Conservation (phyloP, 2,797 vertebrate genomes). For the Enteromius thamalakanensis region DNA sequence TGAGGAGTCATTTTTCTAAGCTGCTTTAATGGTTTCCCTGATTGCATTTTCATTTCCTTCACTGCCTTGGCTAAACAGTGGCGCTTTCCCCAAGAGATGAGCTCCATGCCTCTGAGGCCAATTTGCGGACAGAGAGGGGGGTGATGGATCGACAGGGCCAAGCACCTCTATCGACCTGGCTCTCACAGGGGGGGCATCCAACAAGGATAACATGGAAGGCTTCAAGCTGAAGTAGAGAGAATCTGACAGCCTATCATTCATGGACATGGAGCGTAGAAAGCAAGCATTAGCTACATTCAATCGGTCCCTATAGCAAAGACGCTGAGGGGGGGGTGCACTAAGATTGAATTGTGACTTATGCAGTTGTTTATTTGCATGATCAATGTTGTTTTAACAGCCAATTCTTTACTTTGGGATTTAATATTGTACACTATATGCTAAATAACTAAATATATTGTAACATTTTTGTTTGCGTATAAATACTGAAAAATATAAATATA, state of each 20-base stretch:
- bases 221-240: slow-evolving; percentile 28
- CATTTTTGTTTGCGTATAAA: too few relatives aligned
- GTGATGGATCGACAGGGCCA: slow-evolving; percentile 74
- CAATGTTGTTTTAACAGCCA: not conserved
- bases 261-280: slow-evolving; percentile 15
- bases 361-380: slow-evolving; percentile 2
- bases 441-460: not conserved
- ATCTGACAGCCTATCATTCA: slow-evolving; percentile 47
- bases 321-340: not conserved
- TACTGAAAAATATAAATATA: too few relatives aligned
- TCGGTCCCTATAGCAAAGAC: slow-evolving; percentile 8
- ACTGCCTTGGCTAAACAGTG: slow-evolving; percentile 76
- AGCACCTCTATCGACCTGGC: slow-evolving; percentile 65
- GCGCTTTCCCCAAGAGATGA: slow-evolving; percentile 68
- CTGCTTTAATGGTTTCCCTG: slow-evolving; percentile 75
- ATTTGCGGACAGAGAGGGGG: slow-evolving; percentile 54
- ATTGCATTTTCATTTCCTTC: slow-evolving; percentile 76
- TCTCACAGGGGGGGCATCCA: slow-evolving; percentile 53
- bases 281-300: slow-evolving; percentile 23
- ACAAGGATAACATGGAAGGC: slow-evolving; percentile 50
- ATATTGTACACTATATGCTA: not conserved
- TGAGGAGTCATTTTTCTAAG: slow-evolving; percentile 76
- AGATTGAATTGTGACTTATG: not conserved
- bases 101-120: slow-evolving; percentile 56
- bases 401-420: not conserved